Evolutionary conservation across 2,113 vertebrate genomes (phyloP).

Genomic region (Herpailurus yagouaroundi): DNA sequence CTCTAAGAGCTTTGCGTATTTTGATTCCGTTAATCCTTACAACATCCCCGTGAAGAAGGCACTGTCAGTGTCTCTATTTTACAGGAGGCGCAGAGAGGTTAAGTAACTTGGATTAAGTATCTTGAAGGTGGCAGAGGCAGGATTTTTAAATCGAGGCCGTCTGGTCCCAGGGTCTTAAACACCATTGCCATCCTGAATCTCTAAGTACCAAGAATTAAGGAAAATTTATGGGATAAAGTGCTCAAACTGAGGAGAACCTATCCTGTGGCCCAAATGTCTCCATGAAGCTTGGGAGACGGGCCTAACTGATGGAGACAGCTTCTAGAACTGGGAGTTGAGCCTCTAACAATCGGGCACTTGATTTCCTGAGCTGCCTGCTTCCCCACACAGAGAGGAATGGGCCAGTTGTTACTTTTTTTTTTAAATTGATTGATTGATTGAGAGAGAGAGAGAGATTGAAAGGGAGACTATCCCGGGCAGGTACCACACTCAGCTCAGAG

Average conservation of each 20-base stretch:
- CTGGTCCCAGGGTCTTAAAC: not conserved
- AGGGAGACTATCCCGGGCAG: too few species aligned
- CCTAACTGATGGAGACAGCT: fast-evolving
- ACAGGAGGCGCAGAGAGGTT: not conserved
- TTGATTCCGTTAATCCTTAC: not conserved
- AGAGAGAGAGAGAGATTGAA: too few species aligned
- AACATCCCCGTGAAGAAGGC: not conserved
- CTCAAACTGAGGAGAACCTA: not conserved
- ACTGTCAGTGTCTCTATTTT: not conserved
- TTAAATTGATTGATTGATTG: too few species aligned
- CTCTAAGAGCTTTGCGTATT: not conserved
- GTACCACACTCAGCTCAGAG: too few species aligned
- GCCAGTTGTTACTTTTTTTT: too few species aligned
- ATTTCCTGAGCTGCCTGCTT: not conserved
- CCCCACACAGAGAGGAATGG: not conserved
- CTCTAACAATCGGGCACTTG: fast-evolving
- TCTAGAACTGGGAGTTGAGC: too few species aligned
- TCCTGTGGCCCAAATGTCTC: not conserved
- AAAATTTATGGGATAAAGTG: not conserved
- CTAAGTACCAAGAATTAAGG: not conserved
- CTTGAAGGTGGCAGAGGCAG: not conserved
- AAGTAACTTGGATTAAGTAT: not conserved
- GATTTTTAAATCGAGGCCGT: not conserved
- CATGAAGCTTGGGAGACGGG: not conserved
- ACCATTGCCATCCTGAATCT: not conserved